Evolutionary conservation across 2,113 vertebrate species (phyloP), one percentile per base, ranked within the genome.

Genomic region (Solenodon paradoxus): DNA sequence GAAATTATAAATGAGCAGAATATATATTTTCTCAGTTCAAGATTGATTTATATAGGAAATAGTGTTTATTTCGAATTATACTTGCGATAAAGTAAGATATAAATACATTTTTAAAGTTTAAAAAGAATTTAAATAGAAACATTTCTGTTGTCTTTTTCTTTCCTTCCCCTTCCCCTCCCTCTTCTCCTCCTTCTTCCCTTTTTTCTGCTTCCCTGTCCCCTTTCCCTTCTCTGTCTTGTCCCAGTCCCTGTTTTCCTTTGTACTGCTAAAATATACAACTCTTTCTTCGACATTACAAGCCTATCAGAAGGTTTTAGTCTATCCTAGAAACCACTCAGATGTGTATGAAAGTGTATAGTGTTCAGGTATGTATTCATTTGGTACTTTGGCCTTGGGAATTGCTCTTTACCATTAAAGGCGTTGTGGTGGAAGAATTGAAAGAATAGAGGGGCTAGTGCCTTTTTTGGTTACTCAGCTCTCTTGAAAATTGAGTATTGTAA

Each of bases 401-500:
- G 42, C 55, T 94, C 74, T 88, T 10, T 12, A 57, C 53, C 61
- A 71, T 35, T 55, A 32, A 68, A 86, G 38, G 35, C 24, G 38
- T 68, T 85, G 55, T 74, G 45, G 30, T 68, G 42, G 47, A 83
- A 24, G 47, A 68, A 63, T 71, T 90, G 19, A 87, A 95, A 89
- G n/a, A 11, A 38, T 93, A 5, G 84, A 68, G 53, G 47, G 63
- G 11, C 10, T 79, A 53, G 47, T 80, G 63, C n/a, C 11, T 24
- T 49, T 83, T 69, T 40, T 64, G 59, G 8, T 88, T 88, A 69
- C 35, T 88, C 4, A 78, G 42, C 20, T 74, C 49, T 95, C 71
- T 93, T 74, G 57, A 88, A 95, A 93, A 75, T 93, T 51, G 61
- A 59, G 30, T 78, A 35, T 64, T 95, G 59, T n/a, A 72, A 82